Base-by-base conservation (phyloP, 2,113 vertebrate species). In the Otis tarda region DNA sequence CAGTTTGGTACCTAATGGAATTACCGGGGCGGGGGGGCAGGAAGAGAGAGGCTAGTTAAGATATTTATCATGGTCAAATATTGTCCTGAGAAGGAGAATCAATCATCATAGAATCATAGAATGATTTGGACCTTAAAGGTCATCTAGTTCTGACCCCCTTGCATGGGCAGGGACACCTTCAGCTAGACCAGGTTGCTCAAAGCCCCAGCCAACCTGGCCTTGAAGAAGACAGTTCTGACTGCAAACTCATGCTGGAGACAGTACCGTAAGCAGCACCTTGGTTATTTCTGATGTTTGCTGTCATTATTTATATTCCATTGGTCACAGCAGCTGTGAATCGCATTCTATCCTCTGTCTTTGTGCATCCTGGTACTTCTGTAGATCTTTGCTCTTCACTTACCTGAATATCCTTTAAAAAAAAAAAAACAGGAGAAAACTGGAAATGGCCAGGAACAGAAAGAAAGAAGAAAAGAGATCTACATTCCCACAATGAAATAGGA, bases 1-100 rank as follows among this genome's bases (percentile, higher is more conserved):
- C 89, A 69, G 89, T 69, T 67, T 85, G 75, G 41, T 91, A 89
- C 50, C 78, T 91, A 93, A 95, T 87, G 41, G 84, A 94, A 95
- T 96, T 95, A 96, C 35, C n/a, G 56, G 20, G 13, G 10, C 25
- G 5, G 2, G 23, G 61, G 67, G 82, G 37, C 0, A 0, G 78
- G 77, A 83, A 95, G 80, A 56, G 23, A 57, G 35, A 83, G 37
- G 49, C 71, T 86, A 31, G 80, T 75, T 81, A 45, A 57, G 65
- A 73, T 69, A 45, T 79, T 89, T 82, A 14, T 60, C 33, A 45
- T 15, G 17, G 65, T 52, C 70, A 95, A 25, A 79, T 76, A 73
- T 93, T 82, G 49, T 49, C 55, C 41, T 43, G 41, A 43, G 41
- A 43, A 43, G 41, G 41, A 43, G 41, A 43, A 43, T 43, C 41